Evolutionary conservation across 2,888 invertebrate genomes (phyloP).

Genomic region (Leptinotarsa peninsularis): DNA sequence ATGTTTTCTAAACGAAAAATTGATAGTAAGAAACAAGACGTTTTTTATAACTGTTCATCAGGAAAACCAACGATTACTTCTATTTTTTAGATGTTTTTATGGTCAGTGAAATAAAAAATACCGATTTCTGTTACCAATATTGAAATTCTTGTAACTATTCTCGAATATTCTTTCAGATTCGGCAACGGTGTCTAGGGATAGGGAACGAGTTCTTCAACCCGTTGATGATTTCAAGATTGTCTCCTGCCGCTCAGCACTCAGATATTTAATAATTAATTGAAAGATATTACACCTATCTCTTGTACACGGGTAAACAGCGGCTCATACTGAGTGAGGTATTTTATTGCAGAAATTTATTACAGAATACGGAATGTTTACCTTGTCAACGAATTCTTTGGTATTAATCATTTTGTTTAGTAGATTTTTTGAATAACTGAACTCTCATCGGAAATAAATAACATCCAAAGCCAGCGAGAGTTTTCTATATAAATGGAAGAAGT

Average conservation of each 20-base stretch:
- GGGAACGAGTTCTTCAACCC: slow-evolving; percentile 50
- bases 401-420: not conserved
- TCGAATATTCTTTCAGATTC: not conserved
- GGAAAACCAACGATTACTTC: too few species aligned
- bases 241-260: slow-evolving; percentile 39
- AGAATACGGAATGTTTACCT: slow-evolving; percentile 25
- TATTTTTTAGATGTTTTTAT: too few species aligned
- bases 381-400: slow-evolving; percentile 26
- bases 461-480: too few species aligned
- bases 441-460: too few species aligned
- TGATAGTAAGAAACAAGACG: too few species aligned
- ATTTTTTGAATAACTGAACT: too few species aligned
- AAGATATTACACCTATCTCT: slow-evolving; percentile 36
- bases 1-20: too few species aligned
- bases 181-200: slow-evolving; percentile 24
- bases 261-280: slow-evolving; percentile 50
- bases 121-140: too few species aligned
- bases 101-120: too few species aligned
- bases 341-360: not conserved
- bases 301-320: slow-evolving; percentile 8
- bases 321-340: slow-evolving; percentile 1
- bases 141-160: not conserved
- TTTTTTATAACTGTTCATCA: too few species aligned
- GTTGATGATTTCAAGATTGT: slow-evolving; percentile 42
- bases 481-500: too few species aligned